A percentile compares a stretch with the other conserved stretches of the same genome.
phyloP scores from a whole-genome alignment of 2,113 vertebrate species.

The Petroica traversi region DNA sequence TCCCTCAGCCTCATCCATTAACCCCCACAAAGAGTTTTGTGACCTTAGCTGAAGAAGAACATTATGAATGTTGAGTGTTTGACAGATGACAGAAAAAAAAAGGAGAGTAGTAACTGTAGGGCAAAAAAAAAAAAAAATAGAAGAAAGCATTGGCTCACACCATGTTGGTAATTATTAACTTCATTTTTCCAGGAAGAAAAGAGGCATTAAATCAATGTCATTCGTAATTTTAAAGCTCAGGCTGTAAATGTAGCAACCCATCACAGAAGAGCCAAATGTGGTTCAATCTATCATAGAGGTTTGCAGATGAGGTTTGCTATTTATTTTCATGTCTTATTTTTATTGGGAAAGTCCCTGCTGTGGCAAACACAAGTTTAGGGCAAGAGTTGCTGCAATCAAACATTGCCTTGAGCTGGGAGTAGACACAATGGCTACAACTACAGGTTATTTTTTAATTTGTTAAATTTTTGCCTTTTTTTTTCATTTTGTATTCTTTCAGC shows the following conservation, averaged over 20 bases:
- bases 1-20: not conserved
- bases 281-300: not conserved
- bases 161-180: conserved; percentile 30
- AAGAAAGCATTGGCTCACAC: not conserved
- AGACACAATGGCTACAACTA: not conserved
- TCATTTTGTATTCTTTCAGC: not conserved
- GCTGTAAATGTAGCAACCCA: not conserved
- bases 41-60: not conserved
- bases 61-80: not conserved
- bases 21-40: not conserved
- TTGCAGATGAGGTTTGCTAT: not conserved
- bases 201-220: conserved; percentile 36
- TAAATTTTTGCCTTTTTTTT: not conserved
- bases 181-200: conserved; percentile 29
- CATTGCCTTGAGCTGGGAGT: not conserved
- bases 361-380: not conserved
- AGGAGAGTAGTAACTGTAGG: not conserved
- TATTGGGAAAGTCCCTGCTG: not conserved
- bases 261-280: not conserved
- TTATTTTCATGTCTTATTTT: conserved; percentile 9
- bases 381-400: not conserved
- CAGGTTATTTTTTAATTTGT: not conserved
- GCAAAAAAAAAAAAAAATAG: not conserved
- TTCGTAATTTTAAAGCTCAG: not conserved
- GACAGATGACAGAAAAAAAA: not conserved